Evolutionary conservation across 2,888 invertebrate species (phyloP), one percentile per base, ranked within the genome.

Genomic region (Dusona sp.): DNA sequence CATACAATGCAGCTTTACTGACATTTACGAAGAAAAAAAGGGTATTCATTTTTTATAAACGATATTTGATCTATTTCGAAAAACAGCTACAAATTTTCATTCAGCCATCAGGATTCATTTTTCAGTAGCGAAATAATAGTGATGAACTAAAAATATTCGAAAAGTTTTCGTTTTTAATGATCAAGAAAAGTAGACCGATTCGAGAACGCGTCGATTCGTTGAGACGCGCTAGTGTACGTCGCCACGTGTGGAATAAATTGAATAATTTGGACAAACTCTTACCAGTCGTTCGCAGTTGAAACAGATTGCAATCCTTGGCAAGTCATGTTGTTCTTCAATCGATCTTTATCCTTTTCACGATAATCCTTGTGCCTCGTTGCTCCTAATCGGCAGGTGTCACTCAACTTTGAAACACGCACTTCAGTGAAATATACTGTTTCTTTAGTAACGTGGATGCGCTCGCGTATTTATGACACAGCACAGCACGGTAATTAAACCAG

Each of bases 341-440:
- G 22, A 38, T 48, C 77, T 7, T 84, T 61, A 61, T 61, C 48
- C 67, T 83, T 68, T 38, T 84, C 61, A 25, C 78, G 84, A 51
- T 72, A 79, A 22, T 22, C 22, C 72, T 86, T 83, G 85, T 80
- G 81, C 80, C 78, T 84, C 51, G 78, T 70, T 74, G 72, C 79
- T 84, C 89, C 75, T 83, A n/a, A n/a, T n/a, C 89, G 90, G 85
- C 89, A 91, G 89, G 91, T 91, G 89, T 93, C 91, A 88, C 90
- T 90, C 88, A 90, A 92, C 78, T 48, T 75, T 6, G 29, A 4
- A 22, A 57, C 25, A 57, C 72, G 51, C 74, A 25, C 2, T 45
- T 11, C 38, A 48, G n/a, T 25, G 45, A 19, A 72, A 29, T 16
- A 70, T 3, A 19, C 29, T 13, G 16, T 22, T 8, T 29, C 33